Evolutionary conservation across 2,888 invertebrate species (phyloP), one percentile per base, ranked within the genome.

Genomic region (Tachina lurida): DNA sequence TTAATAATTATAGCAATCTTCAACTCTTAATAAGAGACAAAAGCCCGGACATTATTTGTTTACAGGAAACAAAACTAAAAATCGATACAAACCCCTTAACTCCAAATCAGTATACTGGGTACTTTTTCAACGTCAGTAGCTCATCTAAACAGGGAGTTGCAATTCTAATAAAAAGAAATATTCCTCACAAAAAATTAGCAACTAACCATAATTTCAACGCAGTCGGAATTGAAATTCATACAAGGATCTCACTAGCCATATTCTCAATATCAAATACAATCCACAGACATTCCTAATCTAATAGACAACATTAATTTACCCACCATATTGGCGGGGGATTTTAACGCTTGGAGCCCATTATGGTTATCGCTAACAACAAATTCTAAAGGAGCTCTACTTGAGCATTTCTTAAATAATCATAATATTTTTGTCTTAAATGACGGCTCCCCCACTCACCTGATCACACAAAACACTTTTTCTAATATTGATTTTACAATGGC

Each of bases 51-150:
- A 77, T 77, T 13, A 58, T 77, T 1, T 77, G 77, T 52, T 15
- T 77, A 10, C 77, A 77, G 13, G 68, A 77, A 68, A 77, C 77
- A 15, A 67, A 67, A 47, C 67, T 56, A 13, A 67, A 67, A 39
- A 41, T 60, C 9, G 17, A 68, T 15, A 13, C 1, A 2, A 49
- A 12, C 0, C 68, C 60, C 1, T 31, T 41, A 1, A 68, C 41
- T 3, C 68, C 68, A 3, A 77, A 10, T 13, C 17, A 60, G 19
- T 77, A 77, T 49, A 15, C 39, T 41, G 73, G 62, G 0, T 52
- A 77, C 19, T 77, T 60, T 17, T 77, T 68, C 15, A 77, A 76
- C 13, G 39, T 58, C 15, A 58, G 67, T 10, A n/a, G 2, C 31
- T 10, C 63, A 1, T 2, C 76, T 3, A 75, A 75, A 56, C 65